Evolutionary conservation across 2,113 vertebrate genomes (phyloP), one percentile per base, ranked within the genome.

Genomic region (Phaethon lepturus): DNA sequence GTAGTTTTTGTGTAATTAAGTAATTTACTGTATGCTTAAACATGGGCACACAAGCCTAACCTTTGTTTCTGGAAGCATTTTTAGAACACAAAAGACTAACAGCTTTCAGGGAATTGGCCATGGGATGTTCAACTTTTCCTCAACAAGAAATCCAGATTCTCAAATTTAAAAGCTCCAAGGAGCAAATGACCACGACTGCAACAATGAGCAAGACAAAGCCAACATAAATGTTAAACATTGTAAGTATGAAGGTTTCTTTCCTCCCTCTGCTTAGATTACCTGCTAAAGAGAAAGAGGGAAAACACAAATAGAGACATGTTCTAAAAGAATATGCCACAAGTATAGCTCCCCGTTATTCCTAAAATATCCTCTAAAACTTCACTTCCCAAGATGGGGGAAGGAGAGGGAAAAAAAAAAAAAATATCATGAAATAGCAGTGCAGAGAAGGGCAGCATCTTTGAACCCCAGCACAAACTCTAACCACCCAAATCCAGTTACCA

Each of bases 21-120:
- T 45, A 42, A 93, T 91, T 53, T 69, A 60, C 33, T 76, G 69
- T 31, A 35, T 45, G 25, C 38, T 93, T 75, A 90, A 79, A 79
- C 77, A 44, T 69, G 31, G 50, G 53, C 78, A 93, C 69, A 76
- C 35, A 95, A 93, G 49, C 15, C 17, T 92, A 81, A 83, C 53
- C 40, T 92, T 73, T 86, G 56, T 79, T 93, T 95, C 82, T 67
- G 53, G 45, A 86, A 88, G 63, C 23, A 47, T 50, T 90, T 83
- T 93, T 92, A 82, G 40, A 68, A 64, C 47, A 84, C 3, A 7
- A 87, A 93, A 85, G 31, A 62, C 58, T 35, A 89, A 81, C 22
- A 52, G 52, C 52, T 71, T 94, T 88, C 74, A 86, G 47, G 19
- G 25, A 94, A 93, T 31, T 8, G 1, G 40, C n/a, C 55, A 89